These are phyloP conservation scores for Echinometra lucunter DNA, from an alignment of 53 echinoderm and acorn worm genomes.

Conservation along the genomic window DNA sequence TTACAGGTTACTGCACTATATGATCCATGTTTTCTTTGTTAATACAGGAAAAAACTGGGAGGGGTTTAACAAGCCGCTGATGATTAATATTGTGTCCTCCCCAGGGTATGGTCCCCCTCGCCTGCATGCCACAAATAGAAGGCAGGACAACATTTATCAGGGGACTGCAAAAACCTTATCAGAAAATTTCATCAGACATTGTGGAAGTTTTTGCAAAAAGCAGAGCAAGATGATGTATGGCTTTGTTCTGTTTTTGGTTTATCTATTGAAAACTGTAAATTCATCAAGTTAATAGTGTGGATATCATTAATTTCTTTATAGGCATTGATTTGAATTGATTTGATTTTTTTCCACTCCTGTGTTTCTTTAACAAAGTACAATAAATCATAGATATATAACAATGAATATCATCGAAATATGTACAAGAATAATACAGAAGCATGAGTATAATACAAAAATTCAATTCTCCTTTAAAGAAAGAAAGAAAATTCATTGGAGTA, in stretches of 20 bases:
- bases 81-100: conserved; percentile 55
- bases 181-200: conserved; percentile 61
- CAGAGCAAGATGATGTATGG: background rate
- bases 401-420: too few species aligned
- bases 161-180: conserved; percentile 42
- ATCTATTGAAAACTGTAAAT: background rate
- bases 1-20: conserved; percentile 6
- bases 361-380: too few species aligned
- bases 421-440: too few species aligned
- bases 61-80: conserved; percentile 25
- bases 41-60: conserved; percentile 49
- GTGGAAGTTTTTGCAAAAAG: conserved; percentile 22
- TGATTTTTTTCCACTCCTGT: too few species aligned
- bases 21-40: conserved; percentile 34
- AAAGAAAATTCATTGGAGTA: too few species aligned
- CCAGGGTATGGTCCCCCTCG: background rate
- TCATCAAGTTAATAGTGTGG: background rate
- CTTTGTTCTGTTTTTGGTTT: background rate
- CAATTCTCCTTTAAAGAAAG: too few species aligned
- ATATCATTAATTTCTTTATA: background rate
- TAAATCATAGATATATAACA: too few species aligned
- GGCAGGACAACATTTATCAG: conserved; percentile 52
- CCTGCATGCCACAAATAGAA: conserved; percentile 28
- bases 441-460: too few species aligned
- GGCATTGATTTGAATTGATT: background rate